A percentile compares a stretch with the other conserved stretches of the same genome.
Conservation (phyloP, 2,113 vertebrate genomes). For the Bubo bubo region DNA sequence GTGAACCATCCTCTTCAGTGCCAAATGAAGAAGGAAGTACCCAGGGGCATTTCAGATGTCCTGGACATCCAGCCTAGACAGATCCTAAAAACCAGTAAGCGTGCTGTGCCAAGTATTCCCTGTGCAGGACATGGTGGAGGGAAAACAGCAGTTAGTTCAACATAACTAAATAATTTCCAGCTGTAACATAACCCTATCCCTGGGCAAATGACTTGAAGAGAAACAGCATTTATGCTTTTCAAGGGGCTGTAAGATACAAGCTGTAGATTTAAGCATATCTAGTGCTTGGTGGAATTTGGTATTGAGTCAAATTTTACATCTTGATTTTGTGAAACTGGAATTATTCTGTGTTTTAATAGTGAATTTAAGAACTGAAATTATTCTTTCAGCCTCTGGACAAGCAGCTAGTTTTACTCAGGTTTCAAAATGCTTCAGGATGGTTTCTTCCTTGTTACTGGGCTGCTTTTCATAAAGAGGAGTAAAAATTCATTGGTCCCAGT, state of each 20-base stretch:
- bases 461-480: neutral
- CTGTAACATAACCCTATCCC: neutral
- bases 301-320: neutral
- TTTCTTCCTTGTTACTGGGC: neutral
- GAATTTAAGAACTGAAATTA: neutral
- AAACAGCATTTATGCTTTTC: neutral
- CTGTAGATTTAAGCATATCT: neutral
- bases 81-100: neutral
- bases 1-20: neutral
- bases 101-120: neutral
- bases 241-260: neutral
- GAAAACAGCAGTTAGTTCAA: neutral
- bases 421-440: neutral
- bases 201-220: neutral
- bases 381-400: neutral
- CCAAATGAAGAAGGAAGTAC: neutral
- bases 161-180: neutral
- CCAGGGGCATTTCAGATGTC: neutral
- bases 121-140: fast-evolving
- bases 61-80: neutral
- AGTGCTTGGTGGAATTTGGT: neutral
- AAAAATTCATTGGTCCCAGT: neutral
- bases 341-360: neutral
- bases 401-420: neutral
- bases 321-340: neutral